These are phyloP conservation scores for Forficula auricularia DNA, from an alignment of 1,140 invertebrate genomes.

Conservation along the genomic window DNA sequence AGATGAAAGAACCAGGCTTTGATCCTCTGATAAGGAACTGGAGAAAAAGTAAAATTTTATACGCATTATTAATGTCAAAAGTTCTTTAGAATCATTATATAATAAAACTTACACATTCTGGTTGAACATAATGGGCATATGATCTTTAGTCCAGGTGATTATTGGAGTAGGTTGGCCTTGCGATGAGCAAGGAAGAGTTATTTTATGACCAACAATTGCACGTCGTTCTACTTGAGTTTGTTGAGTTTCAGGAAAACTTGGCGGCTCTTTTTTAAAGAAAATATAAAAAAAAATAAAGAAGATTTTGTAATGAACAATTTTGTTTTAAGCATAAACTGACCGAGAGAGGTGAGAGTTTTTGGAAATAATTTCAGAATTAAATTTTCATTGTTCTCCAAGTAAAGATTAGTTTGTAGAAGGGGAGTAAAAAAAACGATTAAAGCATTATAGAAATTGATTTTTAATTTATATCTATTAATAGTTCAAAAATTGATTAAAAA, in stretches of 20 bases:
- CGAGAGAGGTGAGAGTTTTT: no score
- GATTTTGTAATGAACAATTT: no score
- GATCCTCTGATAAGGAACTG: background rate
- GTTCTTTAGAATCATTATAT: background rate
- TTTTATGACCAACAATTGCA: background rate
- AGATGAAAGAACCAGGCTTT: constrained; percentile 6
- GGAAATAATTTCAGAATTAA: no score
- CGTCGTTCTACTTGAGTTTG: background rate
- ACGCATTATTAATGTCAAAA: background rate
- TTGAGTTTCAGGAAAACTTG: background rate
- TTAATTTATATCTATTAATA: no score
- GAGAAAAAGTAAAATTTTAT: no score
- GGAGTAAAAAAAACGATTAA: no score
- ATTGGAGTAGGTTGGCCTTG: constrained; percentile 29
- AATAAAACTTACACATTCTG: constrained; percentile 4
- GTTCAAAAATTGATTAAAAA: no score
- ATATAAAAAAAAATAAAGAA: no score
- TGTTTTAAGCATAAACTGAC: no score
- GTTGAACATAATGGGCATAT: background rate
- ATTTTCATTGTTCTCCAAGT: no score
- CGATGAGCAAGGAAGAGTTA: constrained; percentile 25
- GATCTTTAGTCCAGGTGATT: constrained; percentile 24
- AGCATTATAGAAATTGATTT: no score
- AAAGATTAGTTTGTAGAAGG: no score
- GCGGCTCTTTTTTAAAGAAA: constrained; percentile 4